Evolutionary conservation across 2,797 vertebrate genomes (phyloP).

Genomic region (Melanotaenia trifasciata): DNA sequence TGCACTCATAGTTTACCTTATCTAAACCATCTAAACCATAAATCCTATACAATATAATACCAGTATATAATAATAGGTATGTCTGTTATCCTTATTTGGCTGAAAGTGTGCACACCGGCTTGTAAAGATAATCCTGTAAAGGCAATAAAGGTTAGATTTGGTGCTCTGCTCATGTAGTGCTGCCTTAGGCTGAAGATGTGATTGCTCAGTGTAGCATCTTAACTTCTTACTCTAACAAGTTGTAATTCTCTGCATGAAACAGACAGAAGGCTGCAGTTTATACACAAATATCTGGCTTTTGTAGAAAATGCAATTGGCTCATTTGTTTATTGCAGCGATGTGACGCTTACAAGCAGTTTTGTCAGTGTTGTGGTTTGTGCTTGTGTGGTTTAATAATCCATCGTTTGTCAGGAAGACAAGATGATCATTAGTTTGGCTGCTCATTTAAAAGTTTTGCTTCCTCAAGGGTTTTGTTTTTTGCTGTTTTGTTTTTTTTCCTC

Average conservation of each 20-base stretch:
- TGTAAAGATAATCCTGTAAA: slow-evolving; percentile 6
- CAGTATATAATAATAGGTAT: slow-evolving; percentile 32
- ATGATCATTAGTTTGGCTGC: slow-evolving; percentile 33
- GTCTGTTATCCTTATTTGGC: slow-evolving; percentile 21
- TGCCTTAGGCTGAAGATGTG: slow-evolving; percentile 8
- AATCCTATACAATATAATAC: slow-evolving; percentile 17
- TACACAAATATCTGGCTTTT: slow-evolving; percentile 29
- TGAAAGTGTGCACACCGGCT: slow-evolving; percentile 8
- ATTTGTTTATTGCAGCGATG: slow-evolving; percentile 26
- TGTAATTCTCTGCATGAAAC: slow-evolving; percentile 18
- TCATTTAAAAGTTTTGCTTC: slow-evolving; percentile 48
- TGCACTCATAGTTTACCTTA: slow-evolving; percentile 17
- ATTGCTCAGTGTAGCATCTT: slow-evolving; percentile 1
- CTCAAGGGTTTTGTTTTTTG: neutral
- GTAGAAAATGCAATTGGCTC: slow-evolving; percentile 49
- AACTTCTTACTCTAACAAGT: neutral
- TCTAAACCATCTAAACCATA: slow-evolving; percentile 28
- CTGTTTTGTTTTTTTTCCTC: neutral
- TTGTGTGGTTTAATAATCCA: slow-evolving; percentile 47
- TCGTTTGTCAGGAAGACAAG: slow-evolving; percentile 28
- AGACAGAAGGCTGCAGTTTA: slow-evolving; percentile 33
- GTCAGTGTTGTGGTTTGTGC: slow-evolving; percentile 45
- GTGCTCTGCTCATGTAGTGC: neutral
- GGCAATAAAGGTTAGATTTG: slow-evolving; percentile 11
- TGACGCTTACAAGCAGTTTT: slow-evolving; percentile 16